Evolutionary conservation across 1,140 invertebrate genomes (phyloP).

Genomic region (Steinernema khuongi): DNA sequence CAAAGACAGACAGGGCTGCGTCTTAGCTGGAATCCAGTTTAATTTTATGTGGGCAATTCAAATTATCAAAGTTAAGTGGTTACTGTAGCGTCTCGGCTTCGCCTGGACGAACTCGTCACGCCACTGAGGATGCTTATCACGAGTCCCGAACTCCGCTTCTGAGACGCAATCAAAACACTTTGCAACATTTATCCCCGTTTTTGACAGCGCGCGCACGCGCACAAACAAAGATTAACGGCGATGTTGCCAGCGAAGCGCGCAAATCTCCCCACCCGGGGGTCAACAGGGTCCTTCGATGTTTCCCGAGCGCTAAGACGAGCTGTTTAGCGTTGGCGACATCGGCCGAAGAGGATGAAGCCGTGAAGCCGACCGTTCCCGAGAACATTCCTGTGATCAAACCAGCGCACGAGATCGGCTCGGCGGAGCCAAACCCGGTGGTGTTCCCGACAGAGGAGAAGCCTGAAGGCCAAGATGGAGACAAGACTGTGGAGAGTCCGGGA

Average conservation of each 20-base stretch:
- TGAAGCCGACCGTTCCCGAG: background rate
- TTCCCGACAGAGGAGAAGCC: background rate
- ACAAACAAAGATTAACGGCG: slow-evolving; percentile 10
- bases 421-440: background rate
- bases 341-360: background rate
- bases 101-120: too few relatives aligned
- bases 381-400: background rate
- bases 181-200: background rate
- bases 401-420: background rate
- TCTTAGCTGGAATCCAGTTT: too few relatives aligned
- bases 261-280: background rate
- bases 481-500: background rate
- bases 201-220: background rate
- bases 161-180: background rate
- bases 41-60: too few relatives aligned
- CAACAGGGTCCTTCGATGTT: background rate
- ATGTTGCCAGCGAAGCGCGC: background rate
- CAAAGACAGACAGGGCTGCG: too few relatives aligned
- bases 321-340: background rate
- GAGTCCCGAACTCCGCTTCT: too few relatives aligned
- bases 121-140: too few relatives aligned
- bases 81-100: too few relatives aligned
- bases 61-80: too few relatives aligned
- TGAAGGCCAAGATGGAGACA: background rate
- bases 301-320: background rate